Conservation (phyloP, 2,888 invertebrate species). For the Acronicta psi region DNA sequence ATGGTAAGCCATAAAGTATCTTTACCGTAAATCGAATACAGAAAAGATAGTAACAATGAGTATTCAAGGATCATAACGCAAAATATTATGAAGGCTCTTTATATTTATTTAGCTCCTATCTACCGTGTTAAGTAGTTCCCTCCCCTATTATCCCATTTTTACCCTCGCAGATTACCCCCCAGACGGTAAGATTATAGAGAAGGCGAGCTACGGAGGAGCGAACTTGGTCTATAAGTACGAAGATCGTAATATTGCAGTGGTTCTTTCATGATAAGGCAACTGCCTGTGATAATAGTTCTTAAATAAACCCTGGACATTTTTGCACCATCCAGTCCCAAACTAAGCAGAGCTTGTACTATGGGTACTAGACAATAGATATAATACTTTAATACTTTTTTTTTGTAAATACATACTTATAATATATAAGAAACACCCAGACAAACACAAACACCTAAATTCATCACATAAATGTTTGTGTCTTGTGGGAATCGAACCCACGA, state of each 20-base stretch:
- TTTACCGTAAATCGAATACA: slow-evolving; percentile 16
- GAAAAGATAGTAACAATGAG: slow-evolving; percentile 9
- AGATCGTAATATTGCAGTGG: slow-evolving; percentile 9
- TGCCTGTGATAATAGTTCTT: slow-evolving; percentile 1
- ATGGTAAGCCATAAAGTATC: background rate
- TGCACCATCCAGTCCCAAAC: too few relatives aligned
- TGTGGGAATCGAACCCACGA: too few relatives aligned
- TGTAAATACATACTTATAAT: too few relatives aligned
- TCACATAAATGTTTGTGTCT: too few relatives aligned
- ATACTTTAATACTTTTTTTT: too few relatives aligned
- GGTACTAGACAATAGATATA: too few relatives aligned
- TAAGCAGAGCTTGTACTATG: too few relatives aligned
- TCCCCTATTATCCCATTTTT: slow-evolving; percentile 46
- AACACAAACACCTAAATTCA: too few relatives aligned
- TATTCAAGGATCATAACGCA: slow-evolving; percentile 32
- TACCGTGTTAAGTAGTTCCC: slow-evolving; percentile 35
- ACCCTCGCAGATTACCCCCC: slow-evolving; percentile 31
- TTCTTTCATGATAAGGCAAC: slow-evolving; percentile 20
- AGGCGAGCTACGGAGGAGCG: slow-evolving; percentile 7
- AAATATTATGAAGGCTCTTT: slow-evolving; percentile 23
- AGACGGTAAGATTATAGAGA: slow-evolving; percentile 38
- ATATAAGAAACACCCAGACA: too few relatives aligned
- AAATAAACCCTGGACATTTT: too few relatives aligned
- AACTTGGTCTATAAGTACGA: slow-evolving; percentile 17
- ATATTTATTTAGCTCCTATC: slow-evolving; percentile 44